Conservation (phyloP, 2,888 invertebrate genomes). For the Apotomis turbidana region DNA sequence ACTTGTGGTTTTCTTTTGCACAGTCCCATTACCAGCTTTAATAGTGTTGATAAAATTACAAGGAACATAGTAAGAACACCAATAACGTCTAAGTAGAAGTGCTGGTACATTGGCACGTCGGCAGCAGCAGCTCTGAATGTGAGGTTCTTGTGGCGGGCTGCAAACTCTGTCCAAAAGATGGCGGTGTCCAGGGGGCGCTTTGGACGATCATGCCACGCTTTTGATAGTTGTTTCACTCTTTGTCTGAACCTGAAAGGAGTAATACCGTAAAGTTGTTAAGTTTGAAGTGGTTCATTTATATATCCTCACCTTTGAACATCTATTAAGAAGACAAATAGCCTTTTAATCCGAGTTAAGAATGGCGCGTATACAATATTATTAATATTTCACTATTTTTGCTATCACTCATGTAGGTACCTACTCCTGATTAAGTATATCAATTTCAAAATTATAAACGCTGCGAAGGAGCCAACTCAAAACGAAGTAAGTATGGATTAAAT, state of each 20-base stretch:
- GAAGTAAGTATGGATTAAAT: no score
- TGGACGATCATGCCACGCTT: constrained; percentile 84
- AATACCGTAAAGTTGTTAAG: background rate
- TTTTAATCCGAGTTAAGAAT: no score
- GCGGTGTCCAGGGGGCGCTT: constrained; percentile 84
- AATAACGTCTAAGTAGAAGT: constrained; percentile 68
- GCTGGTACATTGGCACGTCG: constrained; percentile 81
- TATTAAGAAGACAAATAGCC: no score
- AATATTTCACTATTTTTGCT: no score
- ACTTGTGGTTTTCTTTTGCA: constrained; percentile 34
- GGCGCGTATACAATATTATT: no score
- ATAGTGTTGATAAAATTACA: background rate
- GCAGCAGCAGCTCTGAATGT: constrained; percentile 79
- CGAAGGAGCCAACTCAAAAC: no score
- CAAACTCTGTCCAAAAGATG: constrained; percentile 86
- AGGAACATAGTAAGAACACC: constrained; percentile 9
- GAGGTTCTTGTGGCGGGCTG: constrained; percentile 79
- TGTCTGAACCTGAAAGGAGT: constrained; percentile 62
- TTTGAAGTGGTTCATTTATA: no score
- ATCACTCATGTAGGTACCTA: no score
- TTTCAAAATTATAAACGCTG: no score
- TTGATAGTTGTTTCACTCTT: constrained; percentile 76
- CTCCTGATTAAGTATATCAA: no score
- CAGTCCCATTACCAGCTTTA: background rate
- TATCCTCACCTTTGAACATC: no score